Conservation (phyloP, 92 coral and sea anemone species). For the Umimayanthus chanpuru region DNA sequence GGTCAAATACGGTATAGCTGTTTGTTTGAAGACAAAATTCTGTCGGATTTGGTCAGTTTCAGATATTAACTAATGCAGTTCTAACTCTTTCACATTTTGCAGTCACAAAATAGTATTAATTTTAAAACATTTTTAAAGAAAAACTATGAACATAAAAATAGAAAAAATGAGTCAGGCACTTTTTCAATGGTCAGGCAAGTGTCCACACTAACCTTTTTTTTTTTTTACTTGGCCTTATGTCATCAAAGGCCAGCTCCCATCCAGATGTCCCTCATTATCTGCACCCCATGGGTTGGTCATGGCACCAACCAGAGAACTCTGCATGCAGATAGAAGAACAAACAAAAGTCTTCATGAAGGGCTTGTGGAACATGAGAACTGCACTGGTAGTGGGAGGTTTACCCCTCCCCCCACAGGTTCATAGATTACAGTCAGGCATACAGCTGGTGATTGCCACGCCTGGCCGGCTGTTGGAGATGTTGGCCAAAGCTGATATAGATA, state of each 20-base stretch:
- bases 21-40: too few relatives aligned
- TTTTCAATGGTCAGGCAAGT: too few relatives aligned
- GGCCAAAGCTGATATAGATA: conserved; percentile 55
- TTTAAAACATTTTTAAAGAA: too few relatives aligned
- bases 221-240: too few relatives aligned
- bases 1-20: too few relatives aligned
- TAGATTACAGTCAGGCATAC: conserved; percentile 84
- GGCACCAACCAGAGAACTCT: conserved; percentile 95
- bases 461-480: conserved; percentile 86
- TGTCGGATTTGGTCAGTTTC: too few relatives aligned
- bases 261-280: not conserved
- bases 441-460: conserved; percentile 90
- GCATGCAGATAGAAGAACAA: conserved; percentile 96
- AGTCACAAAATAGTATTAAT: too few relatives aligned
- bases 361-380: conserved; percentile 85
- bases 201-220: too few relatives aligned
- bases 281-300: conserved; percentile 72
- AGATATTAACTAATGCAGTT: too few relatives aligned
- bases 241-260: conserved; percentile 16
- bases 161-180: too few relatives aligned
- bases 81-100: too few relatives aligned
- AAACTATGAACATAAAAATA: too few relatives aligned
- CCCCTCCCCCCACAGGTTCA: conserved; percentile 94
- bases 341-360: conserved; percentile 91
- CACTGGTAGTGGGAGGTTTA: conserved; percentile 89